Base-by-base conservation (phyloP, 2,888 invertebrate species). In the Netelia melanura region DNA sequence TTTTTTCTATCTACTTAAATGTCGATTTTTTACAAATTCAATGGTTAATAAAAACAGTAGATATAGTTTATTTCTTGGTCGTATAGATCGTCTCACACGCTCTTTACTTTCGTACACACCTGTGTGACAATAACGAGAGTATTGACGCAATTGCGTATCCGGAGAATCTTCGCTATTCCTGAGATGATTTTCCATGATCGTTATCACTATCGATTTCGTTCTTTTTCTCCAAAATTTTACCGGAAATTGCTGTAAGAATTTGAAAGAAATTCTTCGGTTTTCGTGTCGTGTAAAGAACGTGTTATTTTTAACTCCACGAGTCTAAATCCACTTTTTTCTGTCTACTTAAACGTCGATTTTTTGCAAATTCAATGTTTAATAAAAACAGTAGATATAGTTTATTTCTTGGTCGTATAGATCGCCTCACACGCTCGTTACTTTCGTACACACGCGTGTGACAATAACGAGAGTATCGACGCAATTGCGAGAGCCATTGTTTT, bases 401-500 rank as follows among this genome's bases (percentile, higher is more conserved):
- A 70, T 70, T 80, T 76, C 56, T 38, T 56, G 48, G 62, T 76
- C 62, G 61, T 25, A 17, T 44, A 67, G 11, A n/a, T 54, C 61
- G 74, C 71, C 64, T 43, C 70, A 81, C 71, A 61, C 38, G 58
- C 61, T 54, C 30, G 30, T 30, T 30, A 30, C 3, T 3, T 3
- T 30, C 30, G 72, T 81, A 61, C 74, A 68, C 74, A 68, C 75
- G 80, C 77, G 83, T 79, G 82, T 86, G 83, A 75, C 52, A 75
- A 81, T 84, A 87, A 86, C 84, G 81, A 83, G 86, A 83, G 76
- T 86, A 87, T 86, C 85, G 86, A 80, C 83, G 79, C 81, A 48
- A 83, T 67, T 77, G 74, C 68, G 86, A 79, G 75, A 72, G 44
- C 86, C 83, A 90, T 90, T 89, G 89, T 89, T 86, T 88, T 85